Evolutionary conservation across 1,140 invertebrate species (phyloP).

Genomic region (Tetranychus urticae): DNA sequence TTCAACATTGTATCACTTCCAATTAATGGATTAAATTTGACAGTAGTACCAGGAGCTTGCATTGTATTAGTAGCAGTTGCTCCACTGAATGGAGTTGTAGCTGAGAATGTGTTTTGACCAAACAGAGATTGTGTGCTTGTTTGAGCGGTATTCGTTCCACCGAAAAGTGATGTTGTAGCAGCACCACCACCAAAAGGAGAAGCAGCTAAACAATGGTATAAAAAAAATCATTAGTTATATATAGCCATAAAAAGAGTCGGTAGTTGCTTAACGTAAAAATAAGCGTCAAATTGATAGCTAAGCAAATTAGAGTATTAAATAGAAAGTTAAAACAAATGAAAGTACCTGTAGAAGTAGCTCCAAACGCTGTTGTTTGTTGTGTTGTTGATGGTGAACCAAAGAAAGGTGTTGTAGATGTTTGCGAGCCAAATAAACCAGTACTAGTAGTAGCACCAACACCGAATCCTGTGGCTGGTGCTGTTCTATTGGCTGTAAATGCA

Average conservation of each 20-base stretch:
- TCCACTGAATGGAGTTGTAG: neutral
- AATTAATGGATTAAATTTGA: slow-evolving; percentile 62
- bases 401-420: slow-evolving; percentile 13
- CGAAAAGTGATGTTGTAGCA: neutral
- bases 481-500: too few species aligned
- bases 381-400: slow-evolving; percentile 24
- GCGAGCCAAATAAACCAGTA: neutral
- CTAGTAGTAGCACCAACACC: neutral
- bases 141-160: neutral
- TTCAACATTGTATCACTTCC: slow-evolving; percentile 79
- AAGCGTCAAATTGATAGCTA: neutral
- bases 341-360: neutral
- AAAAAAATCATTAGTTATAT: neutral
- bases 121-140: neutral
- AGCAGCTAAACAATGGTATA: neutral
- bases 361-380: neutral
- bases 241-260: neutral
- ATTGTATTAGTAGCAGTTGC: neutral
- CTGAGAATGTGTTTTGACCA: neutral
- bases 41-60: slow-evolving; percentile 36
- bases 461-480: too few species aligned
- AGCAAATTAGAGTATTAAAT: neutral
- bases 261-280: neutral
- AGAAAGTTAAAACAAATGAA: neutral
- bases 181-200: neutral